Evolutionary conservation across 1,140 invertebrate genomes (phyloP), one percentile per base, ranked within the genome.

Genomic region (Laupala kohalensis): DNA sequence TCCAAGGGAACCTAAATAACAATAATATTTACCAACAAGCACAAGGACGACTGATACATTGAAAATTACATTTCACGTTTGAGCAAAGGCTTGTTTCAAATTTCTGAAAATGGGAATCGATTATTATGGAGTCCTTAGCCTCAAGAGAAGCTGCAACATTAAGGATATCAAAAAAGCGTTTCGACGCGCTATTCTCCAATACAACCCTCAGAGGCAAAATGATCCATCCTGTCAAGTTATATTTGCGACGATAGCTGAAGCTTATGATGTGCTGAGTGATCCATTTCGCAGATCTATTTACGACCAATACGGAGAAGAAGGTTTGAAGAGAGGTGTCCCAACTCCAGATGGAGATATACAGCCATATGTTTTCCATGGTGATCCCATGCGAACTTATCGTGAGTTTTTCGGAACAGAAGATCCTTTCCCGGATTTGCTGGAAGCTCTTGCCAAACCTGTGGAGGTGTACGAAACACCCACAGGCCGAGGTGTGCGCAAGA

Each of bases 251-350:
- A 81, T 87, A 62, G 83, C 87, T 65, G 92, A 94, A 82, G 92
- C 92, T 12, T 95, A 91, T 77, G 92, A 94, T 77, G 88, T 94
- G 25, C 81, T 95, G 24, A 89, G 86, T 69, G 86, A 94, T 79
- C 83, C 88, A 69, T 79, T 86, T 69, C 82, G 78, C 71, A 82
- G 90, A 74, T 87, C 92, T n/a, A 85, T 96, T 37, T 97, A 91
- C 79, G 94, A 97, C 80, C 90, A 93, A 75, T 97, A 88, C 78
- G 95, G 95, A 0, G 93, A 95, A 81, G 89, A 91, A 76, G 94
- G 93, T 2, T 81, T 97, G 28, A 95, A 94, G 79, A 85, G 84
- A 73, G 90, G 91, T 1, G 83, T 90, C 1, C 85, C 86, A 13
- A 84, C 86, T 25, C 84, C 86, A 2, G 81, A 84, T 53, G 78